phyloP scores from a whole-genome alignment of 2,113 vertebrate genomes.

The Cygnus atratus region DNA sequence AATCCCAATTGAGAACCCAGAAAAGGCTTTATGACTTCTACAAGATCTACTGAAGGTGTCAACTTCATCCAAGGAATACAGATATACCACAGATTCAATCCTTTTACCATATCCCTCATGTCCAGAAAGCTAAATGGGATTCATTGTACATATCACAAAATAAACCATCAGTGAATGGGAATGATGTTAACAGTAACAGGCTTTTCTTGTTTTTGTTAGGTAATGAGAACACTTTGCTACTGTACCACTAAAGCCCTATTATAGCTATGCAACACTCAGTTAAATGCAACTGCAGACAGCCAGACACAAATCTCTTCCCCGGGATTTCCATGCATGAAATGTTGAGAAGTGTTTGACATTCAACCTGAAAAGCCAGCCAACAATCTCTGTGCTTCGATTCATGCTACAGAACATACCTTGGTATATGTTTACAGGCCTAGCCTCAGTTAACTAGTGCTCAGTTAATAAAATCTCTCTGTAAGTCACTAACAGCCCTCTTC shows the following conservation, averaged over 20 bases:
- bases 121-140: background rate
- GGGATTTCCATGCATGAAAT: background rate
- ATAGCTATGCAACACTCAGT: background rate
- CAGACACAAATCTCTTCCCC: background rate
- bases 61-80: conserved; percentile 18
- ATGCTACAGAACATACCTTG: background rate
- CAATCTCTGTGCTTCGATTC: background rate
- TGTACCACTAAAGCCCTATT: background rate
- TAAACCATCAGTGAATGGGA: background rate
- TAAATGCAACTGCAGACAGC: background rate
- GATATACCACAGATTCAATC: background rate
- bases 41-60: background rate
- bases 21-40: background rate
- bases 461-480: background rate
- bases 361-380: background rate
- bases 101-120: background rate
- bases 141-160: background rate
- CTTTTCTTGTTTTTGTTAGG: background rate
- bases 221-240: background rate
- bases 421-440: background rate
- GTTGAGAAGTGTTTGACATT: background rate
- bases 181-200: background rate
- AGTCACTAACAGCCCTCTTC: background rate
- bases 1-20: background rate
- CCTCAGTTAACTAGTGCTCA: background rate